These are phyloP conservation scores for Patagioenas fasciata DNA, from an alignment of 2,113 vertebrate genomes.

Conservation along the genomic window DNA sequence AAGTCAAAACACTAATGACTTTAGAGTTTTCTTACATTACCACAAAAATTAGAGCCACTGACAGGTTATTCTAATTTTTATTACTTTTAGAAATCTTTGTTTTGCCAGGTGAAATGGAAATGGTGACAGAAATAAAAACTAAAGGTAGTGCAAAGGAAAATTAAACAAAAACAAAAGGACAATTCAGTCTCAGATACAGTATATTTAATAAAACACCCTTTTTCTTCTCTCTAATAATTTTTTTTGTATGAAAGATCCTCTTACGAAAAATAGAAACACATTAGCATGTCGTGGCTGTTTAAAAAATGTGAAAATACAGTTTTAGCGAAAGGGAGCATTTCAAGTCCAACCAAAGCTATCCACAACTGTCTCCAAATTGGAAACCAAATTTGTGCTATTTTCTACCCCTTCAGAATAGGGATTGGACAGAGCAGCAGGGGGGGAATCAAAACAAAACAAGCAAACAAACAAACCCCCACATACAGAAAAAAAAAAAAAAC, in stretches of 20 bases:
- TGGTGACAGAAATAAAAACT: not conserved
- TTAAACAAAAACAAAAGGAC: not conserved
- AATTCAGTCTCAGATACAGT: not conserved
- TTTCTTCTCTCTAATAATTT: not conserved
- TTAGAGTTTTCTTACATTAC: not conserved
- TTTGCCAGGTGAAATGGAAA: not conserved
- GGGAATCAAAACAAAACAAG: not conserved
- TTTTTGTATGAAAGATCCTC: not conserved
- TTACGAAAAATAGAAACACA: not conserved
- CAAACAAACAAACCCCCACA: not conserved
- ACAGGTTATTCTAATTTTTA: not conserved
- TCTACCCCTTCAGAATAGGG: not conserved
- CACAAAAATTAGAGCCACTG: not conserved
- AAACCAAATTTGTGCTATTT: not conserved
- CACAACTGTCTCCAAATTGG: not conserved
- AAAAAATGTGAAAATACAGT: not conserved
- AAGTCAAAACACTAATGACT: not conserved
- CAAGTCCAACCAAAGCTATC: fast-evolving
- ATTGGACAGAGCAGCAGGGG: fast-evolving
- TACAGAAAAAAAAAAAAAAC: not conserved
- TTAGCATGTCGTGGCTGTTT: not conserved
- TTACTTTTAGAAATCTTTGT: not conserved
- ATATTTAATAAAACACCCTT: not conserved
- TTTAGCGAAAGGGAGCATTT: not conserved
- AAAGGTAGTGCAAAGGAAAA: not conserved